Percentiles rank a stretch among this genome's conserved stretches.
Evolutionary conservation across 2,797 vertebrate genomes (phyloP).

Genomic region (Onychomys arenicola): DNA sequence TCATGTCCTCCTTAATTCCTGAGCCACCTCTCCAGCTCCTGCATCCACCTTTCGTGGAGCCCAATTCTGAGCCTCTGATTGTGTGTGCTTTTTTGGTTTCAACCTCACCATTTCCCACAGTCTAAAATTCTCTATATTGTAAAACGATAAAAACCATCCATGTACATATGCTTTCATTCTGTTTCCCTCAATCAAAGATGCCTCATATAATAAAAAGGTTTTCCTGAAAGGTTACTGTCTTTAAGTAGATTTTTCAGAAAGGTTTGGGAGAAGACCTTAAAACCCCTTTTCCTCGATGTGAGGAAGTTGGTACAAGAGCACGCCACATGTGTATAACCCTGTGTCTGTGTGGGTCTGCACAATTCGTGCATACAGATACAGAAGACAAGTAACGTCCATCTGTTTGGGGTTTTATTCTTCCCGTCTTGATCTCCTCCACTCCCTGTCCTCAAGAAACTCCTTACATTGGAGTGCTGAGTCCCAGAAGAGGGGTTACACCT

Average conservation of each 20-base stretch:
- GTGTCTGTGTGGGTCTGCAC: neutral
- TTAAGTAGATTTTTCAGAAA: neutral
- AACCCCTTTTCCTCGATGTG: neutral
- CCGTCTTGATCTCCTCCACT: accelerated
- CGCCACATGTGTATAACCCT: no score
- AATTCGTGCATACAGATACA: neutral
- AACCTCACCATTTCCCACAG: neutral
- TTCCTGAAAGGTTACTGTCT: neutral
- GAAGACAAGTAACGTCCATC: neutral
- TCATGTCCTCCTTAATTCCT: neutral
- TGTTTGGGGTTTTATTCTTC: neutral
- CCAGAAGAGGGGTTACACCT: neutral
- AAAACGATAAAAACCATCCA: neutral
- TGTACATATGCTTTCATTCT: neutral
- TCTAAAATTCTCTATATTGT: neutral
- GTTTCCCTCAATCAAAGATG: neutral
- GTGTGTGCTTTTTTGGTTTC: neutral
- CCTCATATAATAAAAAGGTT: neutral
- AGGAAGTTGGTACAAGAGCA: neutral
- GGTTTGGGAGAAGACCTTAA: neutral
- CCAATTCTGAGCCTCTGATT: accelerated
- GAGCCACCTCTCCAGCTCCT: neutral
- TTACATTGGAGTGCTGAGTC: neutral
- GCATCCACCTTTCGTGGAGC: neutral
- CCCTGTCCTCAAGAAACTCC: no score